Base-by-base conservation (phyloP, 2,113 vertebrate species). In the Lasiurus borealis region DNA sequence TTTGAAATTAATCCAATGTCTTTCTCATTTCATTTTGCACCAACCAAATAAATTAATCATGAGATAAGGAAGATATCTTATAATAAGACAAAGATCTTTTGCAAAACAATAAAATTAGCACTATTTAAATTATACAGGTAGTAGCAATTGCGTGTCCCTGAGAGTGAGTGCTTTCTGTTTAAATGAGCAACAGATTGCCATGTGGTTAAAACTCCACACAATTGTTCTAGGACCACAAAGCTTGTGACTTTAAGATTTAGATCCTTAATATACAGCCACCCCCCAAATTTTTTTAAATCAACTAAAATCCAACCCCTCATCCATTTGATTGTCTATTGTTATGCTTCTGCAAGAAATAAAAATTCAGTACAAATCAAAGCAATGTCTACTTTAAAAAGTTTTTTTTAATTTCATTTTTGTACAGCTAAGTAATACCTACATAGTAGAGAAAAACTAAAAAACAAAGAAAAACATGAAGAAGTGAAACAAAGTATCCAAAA, bases 1-100 rank as follows among this genome's bases (percentile, higher is more conserved):
- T 95, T 25, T 78, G 29, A 96, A 94, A 27, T 75, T 46, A 93
- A 75, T 13, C 21, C 18, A 86, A 25, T 40, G 64, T 87, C 25
- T 19, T 80, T 27, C 18, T 77, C 81, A 64, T 80, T 78, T 82
- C 54, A 36, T 83, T 85, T 75, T 90, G n/a, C 81, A 31, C 18
- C 72, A 93, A 72, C 8, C 34, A 91, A 85, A 88, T 88, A 29
- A 78, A 77, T 64, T 12, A 15, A 72, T 68, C 15, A 48, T 31
- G 52, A 50, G 21, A 91, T 69, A 52, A 68, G 59, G 90, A 93
- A 85, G 36, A 54, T 3, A 91, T 36, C 46, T 83, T n/a, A 64
- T 68, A 36, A 85, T 83, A 96, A 81, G 8, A 94, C 68, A 2
- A 84, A 62, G 21, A 90, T 23, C 36, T 23, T 13, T 62, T 27